Base-by-base conservation (phyloP, 1,140 invertebrate species). In the Samia ricini region DNA sequence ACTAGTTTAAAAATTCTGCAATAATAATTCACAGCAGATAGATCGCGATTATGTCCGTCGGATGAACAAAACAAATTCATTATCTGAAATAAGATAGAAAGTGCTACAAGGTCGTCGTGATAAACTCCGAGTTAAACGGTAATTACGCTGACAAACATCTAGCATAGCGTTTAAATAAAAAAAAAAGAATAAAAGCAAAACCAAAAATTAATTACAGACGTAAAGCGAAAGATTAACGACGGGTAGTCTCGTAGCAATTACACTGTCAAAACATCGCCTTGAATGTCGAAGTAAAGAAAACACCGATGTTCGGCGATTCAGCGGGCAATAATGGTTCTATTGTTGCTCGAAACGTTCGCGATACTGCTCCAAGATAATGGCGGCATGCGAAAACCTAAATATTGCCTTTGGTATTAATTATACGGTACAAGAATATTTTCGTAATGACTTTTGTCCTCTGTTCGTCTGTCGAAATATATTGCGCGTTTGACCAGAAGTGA, bases 241-340 rank as follows among this genome's bases (percentile, higher is more conserved):
- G 61, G 58, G 52, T 63, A 66, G 60, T 71, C 66, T 74, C 66
- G 52, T 69, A 73, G 66, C 76, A 85, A 85, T 85, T 85, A 79
- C 69, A 73, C 72, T 74, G 71, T 85, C 83, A 85, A 83, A 81
- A 80, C 77, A 78, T 81, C 74, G 77, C 80, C 83, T 86, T 86
- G 81, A 75, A 74, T 72, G 71, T 74, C 42, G 69, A 68, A 81
- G 76, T 76, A 78, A 79, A 81, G 74, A 79, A 81, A 71, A 83
- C 77, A 76, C 71, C 72, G 72, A 65, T 63, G 63, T 54, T 71
- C 56, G 66, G 59, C 72, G 69, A 68, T 74, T 65, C 59, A 64
- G 21, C 60, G 60, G 63, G 74, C 74, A 65, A 76, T 84, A 86
- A 86, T 84, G 76, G 66, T 49, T 67, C 75, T 75, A 86, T 84